Percentiles rank a stretch among this genome's conserved stretches.
phyloP scores from a whole-genome alignment of 2,888 invertebrate species.

The Harpalus rubripes region DNA sequence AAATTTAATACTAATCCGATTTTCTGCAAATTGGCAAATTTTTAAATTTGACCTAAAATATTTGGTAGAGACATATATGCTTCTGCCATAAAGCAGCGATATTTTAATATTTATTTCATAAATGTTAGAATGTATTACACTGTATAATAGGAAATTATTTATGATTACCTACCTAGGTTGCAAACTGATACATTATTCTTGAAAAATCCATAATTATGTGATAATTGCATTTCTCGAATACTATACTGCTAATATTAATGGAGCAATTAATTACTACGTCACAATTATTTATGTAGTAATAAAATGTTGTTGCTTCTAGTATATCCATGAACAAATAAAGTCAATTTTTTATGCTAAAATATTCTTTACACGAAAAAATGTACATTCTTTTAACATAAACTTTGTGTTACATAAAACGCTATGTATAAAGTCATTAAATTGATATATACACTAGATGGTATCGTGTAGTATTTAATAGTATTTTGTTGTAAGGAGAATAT shows the following conservation, averaged over 20 bases:
- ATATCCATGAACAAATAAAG: constrained; percentile 41
- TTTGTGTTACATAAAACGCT: constrained; percentile 44
- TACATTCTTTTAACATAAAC: constrained; percentile 16
- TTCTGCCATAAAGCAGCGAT: no score
- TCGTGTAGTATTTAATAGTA: neutral
- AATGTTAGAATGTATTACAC: neutral
- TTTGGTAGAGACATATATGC: no score
- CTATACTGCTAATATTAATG: constrained; percentile 48
- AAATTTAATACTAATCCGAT: no score
- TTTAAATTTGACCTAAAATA: no score
- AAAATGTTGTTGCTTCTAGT: constrained; percentile 38
- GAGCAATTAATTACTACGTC: constrained; percentile 54
- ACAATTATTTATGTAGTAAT: constrained; percentile 54
- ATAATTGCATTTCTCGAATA: constrained; percentile 57
- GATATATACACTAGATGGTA: neutral
- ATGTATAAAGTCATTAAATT: neutral
- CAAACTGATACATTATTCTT: constrained; percentile 22
- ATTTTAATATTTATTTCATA: neutral
- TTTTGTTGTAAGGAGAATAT: neutral
- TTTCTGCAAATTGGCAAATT: no score
- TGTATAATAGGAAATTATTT: neutral
- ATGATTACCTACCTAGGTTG: constrained; percentile 31
- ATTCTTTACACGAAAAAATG: constrained; percentile 7
- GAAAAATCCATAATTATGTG: constrained; percentile 43
- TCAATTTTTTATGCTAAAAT: constrained; percentile 40